These are phyloP conservation scores for Campoletis raptor DNA, from an alignment of 2,888 invertebrate genomes.

Conservation along the genomic window DNA sequence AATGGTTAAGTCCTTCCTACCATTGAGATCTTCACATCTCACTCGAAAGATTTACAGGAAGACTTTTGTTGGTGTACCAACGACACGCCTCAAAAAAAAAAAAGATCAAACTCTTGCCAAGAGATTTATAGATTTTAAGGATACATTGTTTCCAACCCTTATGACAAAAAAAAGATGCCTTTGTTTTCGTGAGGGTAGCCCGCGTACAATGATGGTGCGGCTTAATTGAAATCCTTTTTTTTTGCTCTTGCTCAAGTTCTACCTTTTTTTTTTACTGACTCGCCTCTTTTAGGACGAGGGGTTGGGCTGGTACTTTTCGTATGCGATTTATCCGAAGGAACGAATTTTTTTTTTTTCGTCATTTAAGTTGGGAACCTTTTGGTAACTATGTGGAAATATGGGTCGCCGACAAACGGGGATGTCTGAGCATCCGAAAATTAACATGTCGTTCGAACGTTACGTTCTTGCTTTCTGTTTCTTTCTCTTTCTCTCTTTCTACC, in stretches of 20 bases:
- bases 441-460: slow-evolving; percentile 64
- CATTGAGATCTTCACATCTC: slow-evolving; percentile 30
- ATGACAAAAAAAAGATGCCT: slow-evolving; percentile 10
- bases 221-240: slow-evolving; percentile 65
- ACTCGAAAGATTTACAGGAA: slow-evolving; percentile 69
- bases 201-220: slow-evolving; percentile 42
- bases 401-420: slow-evolving; percentile 61
- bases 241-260: slow-evolving; percentile 2
- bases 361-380: slow-evolving; percentile 28
- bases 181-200: slow-evolving; percentile 43
- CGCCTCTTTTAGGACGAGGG: slow-evolving; percentile 49
- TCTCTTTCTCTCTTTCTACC: slow-evolving; percentile 50
- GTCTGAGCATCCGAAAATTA: slow-evolving; percentile 60
- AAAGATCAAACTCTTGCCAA: slow-evolving; percentile 44
- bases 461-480: slow-evolving; percentile 24
- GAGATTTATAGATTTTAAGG: slow-evolving; percentile 67
- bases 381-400: slow-evolving; percentile 17
- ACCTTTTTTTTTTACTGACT: slow-evolving; percentile 31
- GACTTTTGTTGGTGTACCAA: slow-evolving; percentile 60
- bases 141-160: slow-evolving; percentile 39
- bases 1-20: background rate
- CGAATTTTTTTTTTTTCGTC: slow-evolving; percentile 16
- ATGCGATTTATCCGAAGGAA: slow-evolving; percentile 38
- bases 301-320: slow-evolving; percentile 46
- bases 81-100: slow-evolving; percentile 56